These are phyloP conservation scores for Luscinia megarhynchos DNA, from an alignment of 2,797 vertebrate genomes.

Conservation along the genomic window DNA sequence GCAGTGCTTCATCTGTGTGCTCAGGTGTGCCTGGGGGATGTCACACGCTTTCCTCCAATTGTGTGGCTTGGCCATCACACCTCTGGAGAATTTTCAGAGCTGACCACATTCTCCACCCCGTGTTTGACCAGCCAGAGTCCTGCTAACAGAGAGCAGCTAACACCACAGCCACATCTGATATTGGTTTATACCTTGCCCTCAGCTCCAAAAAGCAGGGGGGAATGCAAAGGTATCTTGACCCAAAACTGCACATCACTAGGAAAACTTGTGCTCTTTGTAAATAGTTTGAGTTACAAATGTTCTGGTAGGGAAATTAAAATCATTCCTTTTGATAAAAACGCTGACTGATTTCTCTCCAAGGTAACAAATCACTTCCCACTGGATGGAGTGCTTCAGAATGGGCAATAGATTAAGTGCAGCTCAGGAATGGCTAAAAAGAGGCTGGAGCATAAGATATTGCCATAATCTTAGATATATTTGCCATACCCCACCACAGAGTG, in stretches of 20 bases:
- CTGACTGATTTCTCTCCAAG: background rate
- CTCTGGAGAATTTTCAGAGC: background rate
- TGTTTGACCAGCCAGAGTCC: background rate
- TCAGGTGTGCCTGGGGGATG: slow-evolving; percentile 27
- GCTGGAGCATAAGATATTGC: background rate
- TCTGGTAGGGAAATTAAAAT: background rate
- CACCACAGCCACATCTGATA: background rate
- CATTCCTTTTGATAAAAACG: background rate
- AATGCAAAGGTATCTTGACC: background rate
- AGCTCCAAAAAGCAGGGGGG: background rate
- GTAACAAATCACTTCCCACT: background rate
- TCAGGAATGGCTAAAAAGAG: background rate
- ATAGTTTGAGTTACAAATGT: background rate
- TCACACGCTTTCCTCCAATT: slow-evolving; percentile 3
- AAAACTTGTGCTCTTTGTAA: background rate
- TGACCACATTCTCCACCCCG: background rate
- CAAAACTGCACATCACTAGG: background rate
- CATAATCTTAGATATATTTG: background rate
- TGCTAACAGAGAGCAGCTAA: background rate
- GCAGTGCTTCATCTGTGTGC: background rate
- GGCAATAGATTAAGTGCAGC: background rate
- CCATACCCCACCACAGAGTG: background rate
- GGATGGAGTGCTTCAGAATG: background rate
- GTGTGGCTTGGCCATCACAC: slow-evolving; percentile 10
- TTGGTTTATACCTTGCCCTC: background rate